Evolutionary conservation across 2,113 vertebrate genomes (phyloP).

Genomic region (Barnardius zonarius): DNA sequence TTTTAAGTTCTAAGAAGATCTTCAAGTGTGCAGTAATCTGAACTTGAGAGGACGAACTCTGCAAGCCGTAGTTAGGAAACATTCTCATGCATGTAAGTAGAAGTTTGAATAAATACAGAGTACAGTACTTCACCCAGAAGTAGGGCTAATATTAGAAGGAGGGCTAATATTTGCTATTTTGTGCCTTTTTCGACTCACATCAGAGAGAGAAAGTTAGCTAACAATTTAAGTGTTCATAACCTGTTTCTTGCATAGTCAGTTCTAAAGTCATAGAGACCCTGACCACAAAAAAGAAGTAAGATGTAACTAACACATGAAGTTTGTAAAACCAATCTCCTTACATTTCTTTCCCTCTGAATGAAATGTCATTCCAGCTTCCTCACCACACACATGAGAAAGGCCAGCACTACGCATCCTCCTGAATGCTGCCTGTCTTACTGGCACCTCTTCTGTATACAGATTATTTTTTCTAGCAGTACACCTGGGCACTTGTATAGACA

Average conservation of each 20-base stretch:
- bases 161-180: not conserved
- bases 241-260: not conserved
- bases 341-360: not conserved
- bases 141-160: not conserved
- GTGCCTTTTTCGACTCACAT: not conserved
- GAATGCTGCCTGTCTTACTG: not conserved
- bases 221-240: not conserved
- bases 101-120: not conserved
- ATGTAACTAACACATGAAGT: not conserved
- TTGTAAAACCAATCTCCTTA: not conserved
- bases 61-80: not conserved
- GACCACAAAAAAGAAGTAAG: not conserved
- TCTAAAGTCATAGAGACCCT: not conserved
- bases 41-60: not conserved
- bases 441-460: not conserved
- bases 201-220: not conserved
- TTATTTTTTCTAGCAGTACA: not conserved
- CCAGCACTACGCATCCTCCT: not conserved
- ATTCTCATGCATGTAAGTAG: not conserved
- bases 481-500: conserved; percentile 17
- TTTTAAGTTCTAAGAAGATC: not conserved
- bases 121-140: not conserved
- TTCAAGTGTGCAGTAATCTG: not conserved
- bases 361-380: not conserved
- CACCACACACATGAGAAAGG: not conserved